A percentile compares a stretch with the other conserved stretches of the same genome.
phyloP scores from a whole-genome alignment of 2,888 invertebrate species.

The Ectropis crepuscularia region DNA sequence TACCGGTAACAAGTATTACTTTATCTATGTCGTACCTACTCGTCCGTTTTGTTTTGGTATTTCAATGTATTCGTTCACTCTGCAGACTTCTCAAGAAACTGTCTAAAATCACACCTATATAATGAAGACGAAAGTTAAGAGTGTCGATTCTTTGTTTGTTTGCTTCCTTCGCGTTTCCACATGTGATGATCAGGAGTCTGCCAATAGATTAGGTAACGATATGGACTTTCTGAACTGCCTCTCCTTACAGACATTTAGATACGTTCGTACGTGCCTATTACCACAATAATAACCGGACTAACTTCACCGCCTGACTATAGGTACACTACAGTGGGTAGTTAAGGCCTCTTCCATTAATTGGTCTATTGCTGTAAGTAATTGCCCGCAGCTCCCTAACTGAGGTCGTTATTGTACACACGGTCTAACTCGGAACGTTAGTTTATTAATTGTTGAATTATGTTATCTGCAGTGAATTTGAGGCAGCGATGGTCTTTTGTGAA shows the following conservation, averaged over 20 bases:
- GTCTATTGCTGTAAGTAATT: slow-evolving; percentile 64
- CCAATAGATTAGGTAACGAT: too few relatives aligned
- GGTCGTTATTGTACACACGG: slow-evolving; percentile 53
- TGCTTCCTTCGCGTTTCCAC: too few relatives aligned
- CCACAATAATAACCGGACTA: slow-evolving; percentile 26
- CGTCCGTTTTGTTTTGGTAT: too few relatives aligned
- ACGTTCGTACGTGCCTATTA: slow-evolving; percentile 28
- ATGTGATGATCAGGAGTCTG: too few relatives aligned
- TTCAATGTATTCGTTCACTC: too few relatives aligned
- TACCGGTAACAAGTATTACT: slow-evolving; percentile 1
- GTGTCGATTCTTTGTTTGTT: too few relatives aligned
- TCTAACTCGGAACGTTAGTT: slow-evolving; percentile 52
- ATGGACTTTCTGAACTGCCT: neutral
- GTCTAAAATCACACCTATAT: too few relatives aligned
- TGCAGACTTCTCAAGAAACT: too few relatives aligned
- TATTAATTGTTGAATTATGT: slow-evolving; percentile 53
- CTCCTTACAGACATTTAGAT: slow-evolving; percentile 10
- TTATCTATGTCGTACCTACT: too few relatives aligned
- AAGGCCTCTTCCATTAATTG: slow-evolving; percentile 59
- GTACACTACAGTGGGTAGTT: slow-evolving; percentile 47
- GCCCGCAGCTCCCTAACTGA: slow-evolving; percentile 56
- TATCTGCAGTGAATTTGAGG: slow-evolving; percentile 34
- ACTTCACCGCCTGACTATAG: slow-evolving; percentile 19
- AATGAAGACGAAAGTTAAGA: too few relatives aligned
- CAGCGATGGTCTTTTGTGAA: slow-evolving; percentile 1